These are phyloP conservation scores for Hystrix brachyura DNA, from an alignment of 2,113 vertebrate species.

Conservation along the genomic window DNA sequence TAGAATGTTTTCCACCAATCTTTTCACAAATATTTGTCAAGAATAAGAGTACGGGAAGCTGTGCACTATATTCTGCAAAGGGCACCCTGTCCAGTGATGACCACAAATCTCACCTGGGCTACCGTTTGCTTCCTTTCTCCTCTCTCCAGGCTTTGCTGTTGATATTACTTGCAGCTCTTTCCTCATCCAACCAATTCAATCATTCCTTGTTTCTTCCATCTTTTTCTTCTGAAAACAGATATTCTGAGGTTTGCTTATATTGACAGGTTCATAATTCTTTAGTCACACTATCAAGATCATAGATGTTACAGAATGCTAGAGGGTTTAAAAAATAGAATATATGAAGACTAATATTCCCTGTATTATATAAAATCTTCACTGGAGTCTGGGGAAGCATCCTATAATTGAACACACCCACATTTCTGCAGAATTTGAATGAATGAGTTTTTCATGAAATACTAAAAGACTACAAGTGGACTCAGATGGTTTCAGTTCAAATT, in stretches of 20 bases:
- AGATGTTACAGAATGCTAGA: background rate
- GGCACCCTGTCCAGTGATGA: background rate
- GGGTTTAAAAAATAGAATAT: background rate
- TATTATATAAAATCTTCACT: background rate
- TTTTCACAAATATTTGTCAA: background rate
- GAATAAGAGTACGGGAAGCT: background rate
- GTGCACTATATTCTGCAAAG: background rate
- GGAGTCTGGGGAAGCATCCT: background rate
- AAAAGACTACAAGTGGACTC: background rate
- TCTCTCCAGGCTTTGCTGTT: background rate
- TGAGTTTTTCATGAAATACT: background rate
- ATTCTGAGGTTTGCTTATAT: background rate
- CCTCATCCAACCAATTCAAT: background rate
- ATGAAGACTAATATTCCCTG: background rate
- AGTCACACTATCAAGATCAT: conserved; percentile 19
- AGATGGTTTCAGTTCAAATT: background rate
- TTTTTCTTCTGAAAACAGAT: conserved; percentile 53
- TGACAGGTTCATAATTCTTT: background rate
- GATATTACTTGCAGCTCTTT: background rate
- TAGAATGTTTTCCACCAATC: background rate
- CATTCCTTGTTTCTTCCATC: background rate
- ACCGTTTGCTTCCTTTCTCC: background rate
- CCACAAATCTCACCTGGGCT: background rate
- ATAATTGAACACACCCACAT: background rate
- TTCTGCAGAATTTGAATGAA: background rate